Evolutionary conservation across 2,113 vertebrate genomes (phyloP).

Genomic region (Muntiacus reevesi): DNA sequence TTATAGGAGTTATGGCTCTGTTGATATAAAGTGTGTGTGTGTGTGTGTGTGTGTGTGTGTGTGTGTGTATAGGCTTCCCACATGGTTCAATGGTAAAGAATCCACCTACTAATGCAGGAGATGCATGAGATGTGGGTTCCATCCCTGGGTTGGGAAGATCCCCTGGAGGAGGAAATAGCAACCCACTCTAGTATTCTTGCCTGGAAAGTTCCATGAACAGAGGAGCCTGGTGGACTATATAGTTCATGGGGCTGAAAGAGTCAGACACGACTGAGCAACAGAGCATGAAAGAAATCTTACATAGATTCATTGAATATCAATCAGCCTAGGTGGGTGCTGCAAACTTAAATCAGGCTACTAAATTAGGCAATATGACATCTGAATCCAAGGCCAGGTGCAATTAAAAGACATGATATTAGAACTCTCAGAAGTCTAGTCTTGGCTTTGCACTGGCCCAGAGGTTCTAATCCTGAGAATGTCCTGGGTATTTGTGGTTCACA

Average conservation of each 20-base stretch:
- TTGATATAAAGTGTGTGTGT: neutral
- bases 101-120: neutral
- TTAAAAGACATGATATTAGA: neutral
- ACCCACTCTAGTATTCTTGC: neutral
- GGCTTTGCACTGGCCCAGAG: neutral
- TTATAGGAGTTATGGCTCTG: neutral
- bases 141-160: neutral
- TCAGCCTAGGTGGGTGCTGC: neutral
- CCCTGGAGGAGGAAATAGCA: neutral
- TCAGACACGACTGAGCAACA: neutral
- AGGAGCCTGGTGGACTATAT: neutral
- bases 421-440: neutral
- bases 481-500: neutral
- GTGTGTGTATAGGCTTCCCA: neutral
- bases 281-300: neutral
- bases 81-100: rapidly evolving
- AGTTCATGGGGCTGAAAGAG: neutral
- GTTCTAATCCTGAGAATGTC: neutral
- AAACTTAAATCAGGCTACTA: neutral
- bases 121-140: neutral
- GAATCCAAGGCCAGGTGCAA: neutral
- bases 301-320: neutral
- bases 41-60: no score
- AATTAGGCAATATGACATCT: neutral
- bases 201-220: neutral